Evolutionary conservation across 2,797 vertebrate species (phyloP).

Genomic region (Cottoperca gobio): DNA sequence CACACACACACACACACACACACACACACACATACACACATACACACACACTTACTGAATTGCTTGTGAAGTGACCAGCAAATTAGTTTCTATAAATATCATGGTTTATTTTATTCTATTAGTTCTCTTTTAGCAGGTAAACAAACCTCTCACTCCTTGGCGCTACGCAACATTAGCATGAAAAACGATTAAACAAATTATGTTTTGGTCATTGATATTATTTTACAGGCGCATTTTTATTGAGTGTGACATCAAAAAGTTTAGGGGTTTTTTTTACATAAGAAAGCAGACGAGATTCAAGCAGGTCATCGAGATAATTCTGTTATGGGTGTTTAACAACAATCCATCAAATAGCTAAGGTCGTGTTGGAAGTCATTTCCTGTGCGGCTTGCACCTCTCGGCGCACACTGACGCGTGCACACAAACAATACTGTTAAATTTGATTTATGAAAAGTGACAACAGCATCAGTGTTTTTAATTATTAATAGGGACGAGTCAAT

Average conservation of each 20-base stretch:
- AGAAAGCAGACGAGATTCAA: slow-evolving; percentile 12
- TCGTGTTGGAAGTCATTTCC: slow-evolving; percentile 54
- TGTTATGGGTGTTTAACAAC: slow-evolving; percentile 22
- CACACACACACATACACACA: slow-evolving; percentile 3
- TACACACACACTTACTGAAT: slow-evolving; percentile 57
- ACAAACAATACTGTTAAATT: slow-evolving; percentile 48
- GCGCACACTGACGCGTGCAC: background rate
- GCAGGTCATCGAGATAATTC: slow-evolving; percentile 41
- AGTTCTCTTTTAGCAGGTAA: slow-evolving; percentile 63
- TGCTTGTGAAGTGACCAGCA: slow-evolving; percentile 54
- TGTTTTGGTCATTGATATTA: slow-evolving; percentile 38
- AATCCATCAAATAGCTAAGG: slow-evolving; percentile 55
- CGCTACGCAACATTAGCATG: slow-evolving; percentile 61
- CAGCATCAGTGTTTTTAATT: slow-evolving; percentile 86
- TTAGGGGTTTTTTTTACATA: background rate
- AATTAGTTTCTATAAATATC: slow-evolving; percentile 75
- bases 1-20: background rate
- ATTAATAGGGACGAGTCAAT: slow-evolving; percentile 76
- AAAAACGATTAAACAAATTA: slow-evolving; percentile 55
- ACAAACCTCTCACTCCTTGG: slow-evolving; percentile 53
- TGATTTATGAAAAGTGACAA: slow-evolving; percentile 86
- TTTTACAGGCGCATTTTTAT: slow-evolving; percentile 20
- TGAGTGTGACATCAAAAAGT: background rate
- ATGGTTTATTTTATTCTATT: slow-evolving; percentile 34
- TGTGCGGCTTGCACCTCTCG: slow-evolving; percentile 8